phyloP scores from a whole-genome alignment of 1,140 invertebrate genomes.

The Penaeus japonicus region DNA sequence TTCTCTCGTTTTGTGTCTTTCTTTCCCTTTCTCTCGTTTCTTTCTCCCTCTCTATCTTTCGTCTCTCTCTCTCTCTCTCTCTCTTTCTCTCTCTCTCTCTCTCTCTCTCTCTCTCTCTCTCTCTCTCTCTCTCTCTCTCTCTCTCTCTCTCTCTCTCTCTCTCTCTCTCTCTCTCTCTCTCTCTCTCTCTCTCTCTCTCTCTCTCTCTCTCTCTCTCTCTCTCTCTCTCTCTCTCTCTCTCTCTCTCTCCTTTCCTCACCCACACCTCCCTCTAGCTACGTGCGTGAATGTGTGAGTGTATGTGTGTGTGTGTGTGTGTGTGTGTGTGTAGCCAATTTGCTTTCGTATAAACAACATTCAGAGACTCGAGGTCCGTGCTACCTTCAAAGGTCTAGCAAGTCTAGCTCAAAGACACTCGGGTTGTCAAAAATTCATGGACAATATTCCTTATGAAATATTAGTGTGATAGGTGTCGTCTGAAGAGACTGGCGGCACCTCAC shows the following conservation, averaged over 20 bases:
- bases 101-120: constrained; percentile 32
- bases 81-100: constrained; percentile 18
- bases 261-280: too few species aligned
- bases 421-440: too few species aligned
- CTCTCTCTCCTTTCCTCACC: too few species aligned
- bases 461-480: too few species aligned
- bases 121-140: constrained; percentile 32
- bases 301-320: too few species aligned
- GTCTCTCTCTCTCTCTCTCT: not conserved
- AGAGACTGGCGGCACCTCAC: not conserved
- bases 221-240: too few species aligned
- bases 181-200: too few species aligned
- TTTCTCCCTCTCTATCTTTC: not conserved
- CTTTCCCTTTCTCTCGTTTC: not conserved
- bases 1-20: not conserved
- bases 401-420: too few species aligned
- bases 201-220: too few species aligned
- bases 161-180: not conserved
- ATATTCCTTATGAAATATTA: too few species aligned
- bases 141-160: constrained; percentile 4
- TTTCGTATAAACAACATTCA: not conserved
- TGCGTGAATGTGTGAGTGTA: too few species aligned
- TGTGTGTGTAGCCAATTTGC: too few species aligned
- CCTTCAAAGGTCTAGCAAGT: not conserved
- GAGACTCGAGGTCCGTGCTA: not conserved